phyloP scores from a whole-genome alignment of 1,140 invertebrate genomes.

The Chlorops oryzae region DNA sequence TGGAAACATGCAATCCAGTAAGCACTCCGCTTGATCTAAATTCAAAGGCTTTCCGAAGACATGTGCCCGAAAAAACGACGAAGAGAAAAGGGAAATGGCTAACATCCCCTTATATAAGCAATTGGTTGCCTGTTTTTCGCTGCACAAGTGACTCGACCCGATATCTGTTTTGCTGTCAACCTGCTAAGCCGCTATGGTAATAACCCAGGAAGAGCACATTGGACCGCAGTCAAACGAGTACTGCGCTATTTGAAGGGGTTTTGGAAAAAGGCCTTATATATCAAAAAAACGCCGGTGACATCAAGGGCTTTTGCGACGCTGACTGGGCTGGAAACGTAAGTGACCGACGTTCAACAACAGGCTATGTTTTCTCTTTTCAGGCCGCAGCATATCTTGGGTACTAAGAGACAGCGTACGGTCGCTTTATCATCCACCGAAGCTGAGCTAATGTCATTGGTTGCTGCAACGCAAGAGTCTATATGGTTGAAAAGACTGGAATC shows the following conservation, averaged over 20 bases:
- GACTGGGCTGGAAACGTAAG: conserved; percentile 18
- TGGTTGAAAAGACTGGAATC: conserved; percentile 1
- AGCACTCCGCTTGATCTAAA: no score
- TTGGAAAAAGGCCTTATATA: not conserved
- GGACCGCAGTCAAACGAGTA: conserved; percentile 35
- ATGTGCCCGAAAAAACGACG: no score
- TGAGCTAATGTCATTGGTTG: conserved; percentile 34
- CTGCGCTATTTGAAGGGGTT: conserved; percentile 43
- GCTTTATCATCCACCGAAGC: conserved; percentile 36
- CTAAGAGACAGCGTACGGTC: conserved; percentile 31
- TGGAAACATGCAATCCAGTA: no score
- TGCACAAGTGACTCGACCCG: conserved; percentile 36
- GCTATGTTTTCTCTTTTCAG: conserved; percentile 27
- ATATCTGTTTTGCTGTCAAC: conserved; percentile 40
- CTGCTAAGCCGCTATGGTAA: conserved; percentile 22
- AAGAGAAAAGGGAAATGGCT: conserved; percentile 12
- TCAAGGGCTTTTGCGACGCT: conserved; percentile 17
- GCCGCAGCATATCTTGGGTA: conserved; percentile 29
- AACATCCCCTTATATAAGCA: conserved; percentile 19
- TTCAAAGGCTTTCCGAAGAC: no score
- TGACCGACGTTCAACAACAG: conserved; percentile 33
- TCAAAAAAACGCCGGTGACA: not conserved
- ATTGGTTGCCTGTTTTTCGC: conserved; percentile 43
- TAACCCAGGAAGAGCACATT: conserved; percentile 26
- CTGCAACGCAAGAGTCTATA: conserved; percentile 18